Evolutionary conservation across 2,113 vertebrate genomes (phyloP), one percentile per base, ranked within the genome.

Genomic region (Centropus unirufus): DNA sequence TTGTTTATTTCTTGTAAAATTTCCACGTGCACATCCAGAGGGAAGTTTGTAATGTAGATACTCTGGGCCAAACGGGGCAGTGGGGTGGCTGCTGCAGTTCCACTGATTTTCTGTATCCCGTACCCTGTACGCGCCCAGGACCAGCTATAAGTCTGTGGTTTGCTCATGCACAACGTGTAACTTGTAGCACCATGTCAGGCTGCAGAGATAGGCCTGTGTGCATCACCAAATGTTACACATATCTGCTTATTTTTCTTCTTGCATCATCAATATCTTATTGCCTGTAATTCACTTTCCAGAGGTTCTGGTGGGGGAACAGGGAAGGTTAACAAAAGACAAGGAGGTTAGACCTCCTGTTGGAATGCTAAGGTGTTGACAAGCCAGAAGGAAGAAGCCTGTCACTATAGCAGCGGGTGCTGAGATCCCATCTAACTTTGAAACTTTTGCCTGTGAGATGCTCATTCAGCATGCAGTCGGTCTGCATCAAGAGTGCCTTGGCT

Each of bases 21-120:
- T 80, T 39, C 68, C 21, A 3, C 1, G 2, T 72, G n/a, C 0
- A 0, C 13, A 27, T 40, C 30, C 2, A 2, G 79, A 70, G 23
- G n/a, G 21, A 55, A 22, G 47, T 63, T 88, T 91, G 44, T 62
- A 20, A 7, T 5, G 8, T 52, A 49, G 8, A 14, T 63, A 27
- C n/a, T 68, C 11, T 77, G 55, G 27, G 27, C 22, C 29, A 70
- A 27, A 39, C 11, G 7, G 30, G 15, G 34, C 54, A 14, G 51
- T 27, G 51, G 27, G 19, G 18, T 68, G 69, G 13, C 55, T 78
- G 46, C 30, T 76, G 44, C 39, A 46, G 40, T 32, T 34, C 34
- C 11, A 8, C 44, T 66, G 49, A 23, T 63, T 83, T 83, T 64
- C 20, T 66, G 40, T 74, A 21, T 59, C 30, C 54, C 40, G 1